Percentiles rank a stretch among this genome's conserved stretches.
Evolutionary conservation across 2,888 invertebrate species (phyloP).

Genomic region (Stenoptilia bipunctidactyla): DNA sequence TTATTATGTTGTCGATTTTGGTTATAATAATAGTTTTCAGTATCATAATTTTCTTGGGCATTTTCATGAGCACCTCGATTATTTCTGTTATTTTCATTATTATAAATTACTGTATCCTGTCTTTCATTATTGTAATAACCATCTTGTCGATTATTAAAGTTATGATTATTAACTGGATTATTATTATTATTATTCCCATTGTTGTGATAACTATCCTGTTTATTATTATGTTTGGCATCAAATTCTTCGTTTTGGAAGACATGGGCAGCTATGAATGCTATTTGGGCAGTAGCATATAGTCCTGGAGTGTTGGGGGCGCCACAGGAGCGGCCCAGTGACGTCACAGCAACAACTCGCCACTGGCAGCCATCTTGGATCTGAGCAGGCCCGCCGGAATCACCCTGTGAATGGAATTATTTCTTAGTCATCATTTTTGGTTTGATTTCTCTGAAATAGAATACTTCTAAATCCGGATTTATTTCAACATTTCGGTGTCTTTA

Average conservation of each 20-base stretch:
- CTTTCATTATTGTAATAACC: no score
- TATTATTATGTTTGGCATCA: no score
- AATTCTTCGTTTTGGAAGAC: constrained; percentile 6
- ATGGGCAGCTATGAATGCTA: constrained; percentile 8
- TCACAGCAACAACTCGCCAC: constrained; percentile 52
- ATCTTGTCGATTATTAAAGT: no score
- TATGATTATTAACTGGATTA: background rate
- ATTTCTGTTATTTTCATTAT: no score
- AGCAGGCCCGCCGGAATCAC: constrained; percentile 57
- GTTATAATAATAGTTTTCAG: no score
- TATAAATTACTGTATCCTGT: no score
- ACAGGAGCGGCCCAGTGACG: constrained; percentile 49
- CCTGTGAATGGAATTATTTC: constrained; percentile 25
- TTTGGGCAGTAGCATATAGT: constrained; percentile 34
- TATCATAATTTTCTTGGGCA: no score
- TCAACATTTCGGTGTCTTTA: background rate
- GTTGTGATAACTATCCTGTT: background rate
- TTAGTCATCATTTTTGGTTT: no score
- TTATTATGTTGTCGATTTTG: no score
- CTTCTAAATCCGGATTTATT: background rate
- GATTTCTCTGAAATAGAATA: no score
- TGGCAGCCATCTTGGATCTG: constrained; percentile 50
- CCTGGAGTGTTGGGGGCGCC: constrained; percentile 51
- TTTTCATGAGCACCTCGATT: no score
- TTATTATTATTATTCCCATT: constrained; percentile 1